Base-by-base conservation (phyloP, 2,113 vertebrate species). In the Eubucco bourcierii region DNA sequence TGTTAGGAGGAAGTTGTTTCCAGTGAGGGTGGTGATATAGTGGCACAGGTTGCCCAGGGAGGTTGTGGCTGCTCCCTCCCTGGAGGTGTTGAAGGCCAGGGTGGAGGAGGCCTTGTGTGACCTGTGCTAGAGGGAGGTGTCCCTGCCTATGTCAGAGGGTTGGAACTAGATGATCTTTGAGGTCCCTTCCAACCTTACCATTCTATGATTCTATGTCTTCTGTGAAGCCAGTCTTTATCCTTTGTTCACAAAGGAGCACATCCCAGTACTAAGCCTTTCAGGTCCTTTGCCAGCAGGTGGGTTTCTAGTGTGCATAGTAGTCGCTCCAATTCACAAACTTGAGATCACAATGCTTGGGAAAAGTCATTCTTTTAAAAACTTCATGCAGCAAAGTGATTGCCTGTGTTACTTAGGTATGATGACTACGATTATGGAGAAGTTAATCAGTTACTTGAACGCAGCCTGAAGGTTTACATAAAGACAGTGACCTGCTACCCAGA, bases 341-440 rank as follows among this genome's bases (percentile, higher is more conserved):
- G n/a, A 82, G 27, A 68, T 34, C 4, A 12, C 8, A 67, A 52
- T 53, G 39, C 56, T 68, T 68, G 44, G 56, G 23, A 56, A 85
- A 87, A 39, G 41, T 5, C 17, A 4, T 20, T 33, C 50, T 88
- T 90, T 80, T 53, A 33, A 86, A 89, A 80, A n/a, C 34, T 17
- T 10, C 0, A 17, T 58, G 60, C 80, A 87, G 64, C 50, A 47
- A 53, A 89, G 15, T 67, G 76, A 65, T 74, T 86, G 66, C 63
- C 68, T 95, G 20, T 94, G 37, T 94, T 94, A 4, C 50, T 64
- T 91, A 98, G 98, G 97, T 98, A 98, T 97, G 98, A 98, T 92
- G 98, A 98, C 95, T 98, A 98, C 50, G 98, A 98, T 87, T 98
- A 98, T 66, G 98, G 98, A 72, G 98, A 98, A 97, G 98, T 98